Base-by-base conservation (phyloP, 2,797 vertebrate species). In the Gastrophryne carolinensis region DNA sequence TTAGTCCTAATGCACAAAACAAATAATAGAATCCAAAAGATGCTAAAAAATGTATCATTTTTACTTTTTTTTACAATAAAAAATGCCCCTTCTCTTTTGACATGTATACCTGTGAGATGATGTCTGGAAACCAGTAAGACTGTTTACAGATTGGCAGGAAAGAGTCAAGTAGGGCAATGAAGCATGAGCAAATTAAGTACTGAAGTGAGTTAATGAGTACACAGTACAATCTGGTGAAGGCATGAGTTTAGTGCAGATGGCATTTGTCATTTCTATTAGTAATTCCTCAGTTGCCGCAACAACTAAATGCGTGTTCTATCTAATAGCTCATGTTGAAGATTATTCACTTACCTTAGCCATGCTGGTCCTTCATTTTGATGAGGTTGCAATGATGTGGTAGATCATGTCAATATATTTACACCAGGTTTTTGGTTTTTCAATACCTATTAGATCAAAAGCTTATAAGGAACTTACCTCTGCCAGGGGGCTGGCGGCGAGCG, bases 101-200 rank as follows among this genome's bases (percentile, higher is more conserved):
- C 39, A 1, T 44, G 39, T 4, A 10, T n/a, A 44, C 39, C 7
- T 44, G n/a, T 44, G 21, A 26, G 21, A 2, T 7, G 11, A 56
- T 6, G 3, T 56, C 2, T 10, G 15, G 10, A 32, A 10, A 8
- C 26, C 30, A n/a, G 1, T 17, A 32, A 52, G 4, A 4, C 26
- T 54, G 24, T 17, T 39, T 37, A 34, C 5, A 35, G 10, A 12
- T 23, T 67, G 37, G 24, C 9, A 39, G 34, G 32, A 65, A 65
- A 73, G 17, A 44, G 35, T 47, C 37, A 44, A 63, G 15, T 10
- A 11, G 61, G 1, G 72, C 41, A 8, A 5, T 26, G 50, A 15
- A 72, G 60, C 12, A 56, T 78, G 9, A 70, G 79, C 8, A 21
- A 56, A 77, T 79, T 79, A 78, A 37, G 67, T 65, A 29, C 39